These are phyloP conservation scores for Mesocricetus auratus DNA, from an alignment of 2,113 vertebrate genomes.

Conservation along the genomic window DNA sequence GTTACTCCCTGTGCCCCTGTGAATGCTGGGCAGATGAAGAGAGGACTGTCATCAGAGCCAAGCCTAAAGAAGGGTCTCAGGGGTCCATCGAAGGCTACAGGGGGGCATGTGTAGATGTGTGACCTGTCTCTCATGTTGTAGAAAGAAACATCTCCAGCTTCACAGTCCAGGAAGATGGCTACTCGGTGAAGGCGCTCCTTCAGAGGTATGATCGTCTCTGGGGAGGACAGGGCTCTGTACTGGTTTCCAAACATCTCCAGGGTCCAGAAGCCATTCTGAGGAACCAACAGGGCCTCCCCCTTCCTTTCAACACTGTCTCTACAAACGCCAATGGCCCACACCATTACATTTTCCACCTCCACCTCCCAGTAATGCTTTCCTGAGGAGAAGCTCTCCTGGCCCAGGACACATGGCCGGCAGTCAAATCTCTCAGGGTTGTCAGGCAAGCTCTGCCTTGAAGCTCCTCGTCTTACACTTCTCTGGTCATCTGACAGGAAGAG, in stretches of 20 bases:
- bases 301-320: conserved; percentile 78
- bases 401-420: conserved; percentile 87
- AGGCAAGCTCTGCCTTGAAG: conserved; percentile 41
- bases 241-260: conserved; percentile 68
- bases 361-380: conserved; percentile 92
- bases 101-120: conserved; percentile 68
- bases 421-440: conserved; percentile 72
- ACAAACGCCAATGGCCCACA: conserved; percentile 79
- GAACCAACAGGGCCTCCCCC: conserved; percentile 75
- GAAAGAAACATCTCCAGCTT: conserved; percentile 73
- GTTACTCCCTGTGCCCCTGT: conserved; percentile 47
- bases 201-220: conserved; percentile 54
- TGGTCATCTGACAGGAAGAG: conserved; percentile 85
- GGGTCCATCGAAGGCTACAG: neutral
- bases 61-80: conserved; percentile 76
- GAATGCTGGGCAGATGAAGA: conserved; percentile 67
- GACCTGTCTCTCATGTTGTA: conserved; percentile 70
- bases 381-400: conserved; percentile 76
- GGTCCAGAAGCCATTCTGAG: conserved; percentile 82
- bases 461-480: conserved; percentile 84
- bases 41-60: conserved; percentile 66
- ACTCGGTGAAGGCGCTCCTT: neutral
- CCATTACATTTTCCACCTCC: conserved; percentile 80
- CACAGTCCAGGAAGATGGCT: conserved; percentile 74
- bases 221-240: conserved; percentile 73